Conservation (phyloP, 2,113 vertebrate genomes). For the Haplotaxodon microlepis region DNA sequence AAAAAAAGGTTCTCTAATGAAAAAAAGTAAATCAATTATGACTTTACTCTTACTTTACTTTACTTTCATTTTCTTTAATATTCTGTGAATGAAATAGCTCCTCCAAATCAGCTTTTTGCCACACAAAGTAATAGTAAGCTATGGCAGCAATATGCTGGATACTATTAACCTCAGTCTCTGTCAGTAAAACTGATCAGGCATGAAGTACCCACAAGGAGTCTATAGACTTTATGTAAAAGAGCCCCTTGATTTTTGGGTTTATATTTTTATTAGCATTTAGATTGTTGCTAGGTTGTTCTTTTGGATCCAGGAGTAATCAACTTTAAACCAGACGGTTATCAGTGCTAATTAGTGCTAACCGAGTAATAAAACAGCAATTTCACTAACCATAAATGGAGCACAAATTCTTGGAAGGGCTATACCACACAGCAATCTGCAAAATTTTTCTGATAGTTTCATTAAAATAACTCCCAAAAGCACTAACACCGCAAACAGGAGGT, state of each 20-base stretch:
- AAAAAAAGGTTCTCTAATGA: not conserved
- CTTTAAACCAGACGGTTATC: not conserved
- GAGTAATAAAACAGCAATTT: not conserved
- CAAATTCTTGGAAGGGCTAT: not conserved
- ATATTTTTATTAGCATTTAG: not conserved
- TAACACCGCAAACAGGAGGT: not conserved
- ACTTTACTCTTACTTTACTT: not conserved
- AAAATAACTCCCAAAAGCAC: not conserved
- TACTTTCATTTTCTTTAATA: accelerated
- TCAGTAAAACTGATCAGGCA: not conserved
- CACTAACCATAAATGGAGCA: not conserved
- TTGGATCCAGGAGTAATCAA: not conserved
- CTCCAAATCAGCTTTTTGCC: not conserved
- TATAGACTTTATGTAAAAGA: not conserved
- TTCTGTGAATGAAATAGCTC: not conserved
- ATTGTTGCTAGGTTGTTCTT: not conserved
- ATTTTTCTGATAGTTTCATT: not conserved
- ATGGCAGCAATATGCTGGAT: not conserved
- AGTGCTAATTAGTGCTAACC: not conserved
- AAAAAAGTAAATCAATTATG: not conserved
- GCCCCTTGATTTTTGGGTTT: not conserved
- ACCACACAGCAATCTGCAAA: not conserved
- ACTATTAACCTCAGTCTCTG: not conserved
- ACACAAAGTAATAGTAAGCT: not conserved
- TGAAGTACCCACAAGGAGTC: not conserved